Evolutionary conservation across 2,888 invertebrate genomes (phyloP), one percentile per base, ranked within the genome.

Genomic region (Deilephila elpenor): DNA sequence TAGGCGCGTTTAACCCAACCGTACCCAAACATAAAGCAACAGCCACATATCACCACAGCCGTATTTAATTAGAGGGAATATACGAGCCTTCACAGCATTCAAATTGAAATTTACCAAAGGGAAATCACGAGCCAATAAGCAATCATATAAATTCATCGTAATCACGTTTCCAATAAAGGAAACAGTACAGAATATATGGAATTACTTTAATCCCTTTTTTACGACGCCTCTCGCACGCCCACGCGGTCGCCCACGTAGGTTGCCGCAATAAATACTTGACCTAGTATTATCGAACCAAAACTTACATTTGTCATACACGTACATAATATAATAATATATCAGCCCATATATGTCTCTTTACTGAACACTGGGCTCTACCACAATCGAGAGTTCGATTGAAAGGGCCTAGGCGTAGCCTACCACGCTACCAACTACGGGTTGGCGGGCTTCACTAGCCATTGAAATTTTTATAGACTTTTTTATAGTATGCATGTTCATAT

Each of bases 201-300:
- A 70, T 74, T 76, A 72, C 77, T 72, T 77, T 78, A 77, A 76
- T 78, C 75, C 74, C 74, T 78, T 75, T 74, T 73, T 77, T 74
- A 82, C 78, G 71, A 51, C 60, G 74, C 76, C 77, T 80, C 78
- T 62, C 61, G 44, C 71, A 60, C 73, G 29, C 73, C 61, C 78
- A 77, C 72, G 74, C 77, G 71, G 77, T 78, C 67, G 78, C 80
- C 67, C 62, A 73, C 73, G 73, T 61, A 73, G 5, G 37, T 72
- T 70, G 67, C 74, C 62, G 67, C 61, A 59, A 74, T 71, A 59
- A 67, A 77, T 73, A 75, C 59, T 75, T 74, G 76, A 77, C 77
- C 78, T 76, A 74, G 71, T 61, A 20, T n/a, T 20, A 17, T 56
- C 25, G 11, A 25, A 5, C 29, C 67, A 5, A 44, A 19, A 67